Evolutionary conservation across 2,113 vertebrate genomes (phyloP), one percentile per base, ranked within the genome.

Genomic region (Syngnathus floridae): DNA sequence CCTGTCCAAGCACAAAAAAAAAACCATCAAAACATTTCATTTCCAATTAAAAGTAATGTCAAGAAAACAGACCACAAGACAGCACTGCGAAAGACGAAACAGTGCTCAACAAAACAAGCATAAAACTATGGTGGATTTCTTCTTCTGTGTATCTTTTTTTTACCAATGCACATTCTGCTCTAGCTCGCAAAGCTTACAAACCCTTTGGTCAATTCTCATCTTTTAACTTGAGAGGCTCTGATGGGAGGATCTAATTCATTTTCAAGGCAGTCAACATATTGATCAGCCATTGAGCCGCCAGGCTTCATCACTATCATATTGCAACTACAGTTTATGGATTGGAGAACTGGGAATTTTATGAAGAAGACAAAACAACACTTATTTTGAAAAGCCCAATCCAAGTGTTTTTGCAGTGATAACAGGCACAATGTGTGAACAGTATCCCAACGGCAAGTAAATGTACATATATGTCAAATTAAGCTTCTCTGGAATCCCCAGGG

Each of bases 401-500:
- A 13, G 40, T 61, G 38, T 22, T 13, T 38, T 56, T 35, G 14
- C 26, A 8, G 54, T 14, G 54, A 56, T 35, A 56, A 35, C 26
- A 56, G 1, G 26, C 26, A 56, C 54, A 61, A 61, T 43, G 14
- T 22, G 40, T 61, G 59, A 43, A 58, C 19, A 26, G 11, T 61
- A 38, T 40, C 11, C 5, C 58, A 43, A 61, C 11, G 19, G 58
- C 35, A 31, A 16, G 43, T 48, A 65, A 75, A 45, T 60, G 65
- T 19, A 69, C 31, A 14, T 21, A 35, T n/a, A 36, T 56, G 49
- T 58, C 62, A 56, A 64, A 69, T 49, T 58, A 36, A 52, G 54
- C 36, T 16, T 51, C 59, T 56, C 66, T 21, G 22, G 57, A 64
- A 65, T 65, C 64, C 63, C 64, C 31, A 1, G 21, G 65, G 65